Evolutionary conservation across 2,888 invertebrate species (phyloP).

Genomic region (Priocnemis perturbator): DNA sequence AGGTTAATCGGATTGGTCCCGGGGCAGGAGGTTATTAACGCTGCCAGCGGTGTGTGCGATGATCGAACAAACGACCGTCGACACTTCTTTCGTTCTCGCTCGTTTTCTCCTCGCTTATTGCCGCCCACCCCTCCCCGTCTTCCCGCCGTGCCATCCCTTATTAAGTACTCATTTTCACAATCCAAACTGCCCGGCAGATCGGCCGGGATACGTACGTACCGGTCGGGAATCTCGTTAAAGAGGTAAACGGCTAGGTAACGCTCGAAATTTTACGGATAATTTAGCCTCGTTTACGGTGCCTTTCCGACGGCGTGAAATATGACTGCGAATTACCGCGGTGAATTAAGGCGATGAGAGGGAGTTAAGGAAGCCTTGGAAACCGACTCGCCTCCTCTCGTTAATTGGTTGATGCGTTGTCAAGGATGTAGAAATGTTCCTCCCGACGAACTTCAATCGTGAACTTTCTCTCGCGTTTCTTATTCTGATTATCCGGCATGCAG

Average conservation of each 20-base stretch:
- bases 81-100: not conserved
- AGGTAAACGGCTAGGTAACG: conserved; percentile 12
- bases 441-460: not conserved
- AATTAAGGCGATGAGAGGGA: conserved; percentile 44
- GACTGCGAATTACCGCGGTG: conserved; percentile 45
- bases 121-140: not conserved
- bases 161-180: not conserved
- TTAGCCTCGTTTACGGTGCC: conserved; percentile 40
- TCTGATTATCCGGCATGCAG: not conserved
- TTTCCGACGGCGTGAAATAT: conserved; percentile 48
- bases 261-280: conserved; percentile 47
- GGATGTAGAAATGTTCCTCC: not conserved
- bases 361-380: conserved; percentile 26
- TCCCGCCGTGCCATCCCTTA: not conserved
- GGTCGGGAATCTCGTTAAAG: conserved; percentile 26
- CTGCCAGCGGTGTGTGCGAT: not conserved
- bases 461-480: not conserved
- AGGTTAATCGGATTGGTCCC: conserved; percentile 31
- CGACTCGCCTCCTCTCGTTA: conserved; percentile 24
- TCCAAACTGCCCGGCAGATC: not conserved
- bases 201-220: not conserved
- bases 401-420: conserved; percentile 27
- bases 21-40: not conserved
- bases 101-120: not conserved
- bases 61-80: not conserved